A percentile compares a stretch with the other conserved stretches of the same genome.
Evolutionary conservation across 2,888 invertebrate species (phyloP).

Genomic region (Strigamia transsilvanica): DNA sequence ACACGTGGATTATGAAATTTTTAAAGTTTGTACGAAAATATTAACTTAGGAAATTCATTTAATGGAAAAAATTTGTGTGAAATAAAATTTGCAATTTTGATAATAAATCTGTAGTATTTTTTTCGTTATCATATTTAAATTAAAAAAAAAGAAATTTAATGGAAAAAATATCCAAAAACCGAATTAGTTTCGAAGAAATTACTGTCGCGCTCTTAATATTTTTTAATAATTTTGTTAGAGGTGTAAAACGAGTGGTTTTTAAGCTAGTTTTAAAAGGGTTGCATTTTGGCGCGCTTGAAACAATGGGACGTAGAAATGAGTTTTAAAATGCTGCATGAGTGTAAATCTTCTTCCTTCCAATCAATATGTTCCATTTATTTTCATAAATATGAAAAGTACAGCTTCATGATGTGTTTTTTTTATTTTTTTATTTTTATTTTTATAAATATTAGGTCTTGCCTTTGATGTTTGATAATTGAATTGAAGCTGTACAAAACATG

Average conservation of each 20-base stretch:
- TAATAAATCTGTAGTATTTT: slow-evolving; percentile 2
- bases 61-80: background rate
- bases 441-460: slow-evolving; percentile 3
- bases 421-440: slow-evolving; percentile 1
- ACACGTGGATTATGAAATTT: slow-evolving; percentile 8
- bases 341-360: background rate
- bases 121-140: background rate
- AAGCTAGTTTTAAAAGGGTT: background rate
- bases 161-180: background rate
- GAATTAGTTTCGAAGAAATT: background rate
- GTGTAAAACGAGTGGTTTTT: background rate
- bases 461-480: background rate
- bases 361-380: background rate
- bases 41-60: background rate
- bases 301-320: background rate
- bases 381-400: slow-evolving; percentile 5
- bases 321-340: background rate
- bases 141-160: background rate
- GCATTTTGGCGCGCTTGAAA: background rate
- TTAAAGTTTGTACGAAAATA: background rate
- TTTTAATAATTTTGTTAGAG: background rate
- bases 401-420: slow-evolving; percentile 4
- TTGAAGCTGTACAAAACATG: slow-evolving; percentile 46
- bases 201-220: background rate
- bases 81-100: slow-evolving; percentile 3